phyloP scores from a whole-genome alignment of 1,140 invertebrate species.

The Radopholus similis region DNA sequence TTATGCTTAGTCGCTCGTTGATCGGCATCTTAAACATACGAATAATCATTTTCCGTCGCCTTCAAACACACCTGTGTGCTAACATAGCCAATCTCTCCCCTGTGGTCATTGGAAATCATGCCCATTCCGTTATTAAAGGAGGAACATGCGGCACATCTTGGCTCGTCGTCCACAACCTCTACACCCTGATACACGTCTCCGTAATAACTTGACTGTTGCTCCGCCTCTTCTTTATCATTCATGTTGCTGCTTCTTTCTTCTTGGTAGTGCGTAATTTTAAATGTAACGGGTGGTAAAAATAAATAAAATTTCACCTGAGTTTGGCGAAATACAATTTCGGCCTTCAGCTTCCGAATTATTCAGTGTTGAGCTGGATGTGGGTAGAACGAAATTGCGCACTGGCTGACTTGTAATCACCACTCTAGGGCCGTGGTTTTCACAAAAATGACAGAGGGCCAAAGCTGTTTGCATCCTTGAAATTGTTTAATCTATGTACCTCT shows the following conservation, averaged over 20 bases:
- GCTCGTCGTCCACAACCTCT: conserved; percentile 39
- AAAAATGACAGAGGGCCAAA: conserved; percentile 37
- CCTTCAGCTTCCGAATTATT: background rate
- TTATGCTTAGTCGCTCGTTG: conserved; percentile 24
- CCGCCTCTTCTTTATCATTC: background rate
- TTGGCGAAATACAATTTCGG: background rate
- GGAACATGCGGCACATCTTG: conserved; percentile 38
- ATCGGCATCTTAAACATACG: conserved; percentile 24
- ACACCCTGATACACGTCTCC: conserved; percentile 2
- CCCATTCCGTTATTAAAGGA: conserved; percentile 34
- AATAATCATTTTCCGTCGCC: background rate
- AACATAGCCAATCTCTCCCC: conserved; percentile 40
- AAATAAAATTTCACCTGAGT: background rate
- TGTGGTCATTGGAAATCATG: conserved; percentile 36
- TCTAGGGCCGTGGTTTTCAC: conserved; percentile 36
- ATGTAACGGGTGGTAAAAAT: background rate
- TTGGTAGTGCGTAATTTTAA: background rate
- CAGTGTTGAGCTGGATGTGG: conserved; percentile 6
- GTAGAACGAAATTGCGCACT: conserved; percentile 21
- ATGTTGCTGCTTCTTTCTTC: background rate
- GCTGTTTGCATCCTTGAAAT: conserved; percentile 28
- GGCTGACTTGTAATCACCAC: conserved; percentile 37
- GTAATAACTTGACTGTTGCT: conserved; percentile 10
- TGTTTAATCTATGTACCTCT: background rate
- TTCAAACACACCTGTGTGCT: conserved; percentile 30